Evolutionary conservation across 2,888 invertebrate genomes (phyloP).

Genomic region (Alloplasta piceator): DNA sequence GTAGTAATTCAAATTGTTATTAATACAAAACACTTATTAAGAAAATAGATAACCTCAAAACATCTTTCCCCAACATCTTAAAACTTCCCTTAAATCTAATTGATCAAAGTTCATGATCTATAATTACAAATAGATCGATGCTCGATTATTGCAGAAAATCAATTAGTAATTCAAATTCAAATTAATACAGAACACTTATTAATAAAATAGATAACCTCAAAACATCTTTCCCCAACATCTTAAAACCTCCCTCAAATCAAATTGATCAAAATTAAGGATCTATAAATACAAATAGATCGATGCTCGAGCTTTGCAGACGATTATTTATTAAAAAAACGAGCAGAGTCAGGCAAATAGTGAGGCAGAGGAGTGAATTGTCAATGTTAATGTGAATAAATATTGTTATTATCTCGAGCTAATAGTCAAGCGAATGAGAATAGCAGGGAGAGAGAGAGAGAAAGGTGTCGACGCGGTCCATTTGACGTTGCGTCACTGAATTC

Average conservation of each 20-base stretch:
- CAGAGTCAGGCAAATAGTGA: not conserved
- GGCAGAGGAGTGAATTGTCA: not conserved
- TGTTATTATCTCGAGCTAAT: not conserved
- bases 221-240: too few species aligned
- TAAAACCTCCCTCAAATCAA: too few species aligned
- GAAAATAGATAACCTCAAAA: too few species aligned
- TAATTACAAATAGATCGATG: not conserved
- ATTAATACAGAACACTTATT: too few species aligned
- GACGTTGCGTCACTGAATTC: conserved; percentile 19
- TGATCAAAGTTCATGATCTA: conserved; percentile 23
- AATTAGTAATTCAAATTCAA: too few species aligned
- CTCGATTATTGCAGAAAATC: too few species aligned
- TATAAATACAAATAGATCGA: not conserved
- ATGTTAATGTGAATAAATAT: not conserved
- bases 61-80: too few species aligned
- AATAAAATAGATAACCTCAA: too few species aligned
- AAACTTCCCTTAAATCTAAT: conserved; percentile 15
- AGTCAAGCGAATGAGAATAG: not conserved
- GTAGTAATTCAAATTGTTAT: not conserved
- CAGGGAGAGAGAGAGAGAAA: conserved; percentile 24
- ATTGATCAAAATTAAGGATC: too few species aligned
- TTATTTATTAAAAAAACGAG: conserved; percentile 15
- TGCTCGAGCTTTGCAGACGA: conserved; percentile 1
- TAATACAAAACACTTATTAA: not conserved
- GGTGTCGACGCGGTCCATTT: conserved; percentile 60